Base-by-base conservation (phyloP, 1,140 invertebrate species). In the Anthonomus grandis region DNA sequence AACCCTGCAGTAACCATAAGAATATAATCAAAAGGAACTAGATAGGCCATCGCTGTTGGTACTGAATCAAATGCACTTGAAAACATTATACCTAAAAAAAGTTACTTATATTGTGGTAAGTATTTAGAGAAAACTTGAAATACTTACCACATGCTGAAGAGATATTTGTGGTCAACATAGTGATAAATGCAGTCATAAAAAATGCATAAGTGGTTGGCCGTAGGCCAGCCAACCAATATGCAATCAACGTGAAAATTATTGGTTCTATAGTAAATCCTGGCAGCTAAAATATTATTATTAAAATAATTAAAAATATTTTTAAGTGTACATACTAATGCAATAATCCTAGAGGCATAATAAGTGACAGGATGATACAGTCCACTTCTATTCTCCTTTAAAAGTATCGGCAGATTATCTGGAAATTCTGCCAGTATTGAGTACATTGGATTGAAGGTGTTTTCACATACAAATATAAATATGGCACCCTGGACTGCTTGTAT, bases 371-470 rank as follows among this genome's bases (percentile, higher is more conserved):
- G 73, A 69, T 92, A 93, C 37, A 92, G 73, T 19, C 89, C 90
- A 19, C 85, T 84, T 56, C 84, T 79, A 61, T 89, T 83, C 71
- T 94, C 91, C 39, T 90, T 74, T 27, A 87, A 72, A 63, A 93
- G 86, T 13, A 93, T 71, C 0, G 90, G 89, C 49, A 89, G 81
- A 65, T 89, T 85, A 62, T 84, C 79, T 0, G 91, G 91, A 64
- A 93, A 89, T 55, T 87, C 76, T 52, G 86, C 79, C 4, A 94
- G 75, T 1, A 89, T 86, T 0, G 87, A 83, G 69, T 93, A 93
- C 87, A 93, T 91, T 0, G 90, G 87, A 38, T 84, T 83, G 73
- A 91, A 94, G 3, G 89, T 89, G 64, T 92, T 93, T 76, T 94
- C 90, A 0, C 88, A 83, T 27, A 93, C 89, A 68, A 93, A 81